Base-by-base conservation (phyloP, 2,797 vertebrate species). In the Parauchenoglanis punctatus region DNA sequence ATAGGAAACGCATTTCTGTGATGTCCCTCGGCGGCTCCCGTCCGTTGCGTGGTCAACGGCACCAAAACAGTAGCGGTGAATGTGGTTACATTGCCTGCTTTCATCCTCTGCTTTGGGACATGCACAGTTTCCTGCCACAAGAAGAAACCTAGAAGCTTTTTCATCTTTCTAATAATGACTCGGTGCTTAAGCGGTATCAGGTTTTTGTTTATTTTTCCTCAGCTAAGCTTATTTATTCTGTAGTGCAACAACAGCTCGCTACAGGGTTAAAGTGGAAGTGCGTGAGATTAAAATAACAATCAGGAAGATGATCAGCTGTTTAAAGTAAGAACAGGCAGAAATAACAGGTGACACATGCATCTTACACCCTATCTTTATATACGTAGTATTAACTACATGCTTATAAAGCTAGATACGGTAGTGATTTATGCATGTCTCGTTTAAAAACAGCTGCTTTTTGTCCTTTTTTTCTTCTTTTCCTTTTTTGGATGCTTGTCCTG, bases 31-130 rank as follows among this genome's bases (percentile, higher is more conserved):
- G 28, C 65, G 90, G 90, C 87, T 89, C 81, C 92, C 92, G 90
- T 93, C 68, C 67, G 87, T 89, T 87, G 90, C 88, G 87, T 87
- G 87, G 91, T 91, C 85, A 93, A 91, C 87, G 86, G 73, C 35
- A 89, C 77, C 88, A 89, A 87, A 90, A 91, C 89, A 91, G 87
- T 65, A 75, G 83, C 77, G n/a, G 72, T 85, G 81, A 85, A n/a
- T 84, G 35, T 67, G 44, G 67, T 52, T 63, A 13, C 23, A 46
- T 4, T 23, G 54, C 15, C 15, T 44, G 78, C 7, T 40, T 80
- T 58, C 7, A 80, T 31, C 75, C 75, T 77, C 75, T 35, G 77
- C 78, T 61, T 7, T 61, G 56, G 56, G 31, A 81, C 58, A 46
- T 63, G 35, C 13, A n/a, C 23, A 13, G 54, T 25, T 59, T 81